A percentile compares a stretch with the other conserved stretches of the same genome.
phyloP scores from a whole-genome alignment of 2,113 vertebrate species.

The Strigops habroptila region DNA sequence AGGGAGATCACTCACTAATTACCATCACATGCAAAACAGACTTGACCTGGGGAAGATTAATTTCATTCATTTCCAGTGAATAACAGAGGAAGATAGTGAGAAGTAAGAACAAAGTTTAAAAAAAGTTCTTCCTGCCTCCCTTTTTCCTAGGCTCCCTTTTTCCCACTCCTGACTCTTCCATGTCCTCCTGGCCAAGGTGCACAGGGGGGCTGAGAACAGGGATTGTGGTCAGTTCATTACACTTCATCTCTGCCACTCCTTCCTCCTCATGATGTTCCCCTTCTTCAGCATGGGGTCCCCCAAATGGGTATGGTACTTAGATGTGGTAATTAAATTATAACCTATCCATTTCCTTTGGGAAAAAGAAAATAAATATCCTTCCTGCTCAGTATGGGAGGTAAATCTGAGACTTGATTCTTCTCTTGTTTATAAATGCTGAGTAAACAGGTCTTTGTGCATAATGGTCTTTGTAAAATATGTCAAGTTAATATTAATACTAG shows the following conservation, averaged over 20 bases:
- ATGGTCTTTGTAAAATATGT: not conserved
- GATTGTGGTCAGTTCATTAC: not conserved
- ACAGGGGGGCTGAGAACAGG: not conserved
- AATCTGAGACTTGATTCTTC: not conserved
- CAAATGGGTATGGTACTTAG: not conserved
- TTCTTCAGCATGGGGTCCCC: not conserved
- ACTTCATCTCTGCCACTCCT: not conserved
- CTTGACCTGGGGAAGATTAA: accelerated
- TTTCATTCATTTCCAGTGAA: not conserved
- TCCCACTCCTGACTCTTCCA: not conserved
- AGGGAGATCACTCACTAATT: not conserved
- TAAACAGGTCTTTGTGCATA: not conserved
- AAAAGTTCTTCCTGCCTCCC: accelerated
- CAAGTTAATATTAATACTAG: not conserved
- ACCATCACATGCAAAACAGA: not conserved
- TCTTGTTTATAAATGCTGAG: not conserved
- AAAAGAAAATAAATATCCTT: not conserved
- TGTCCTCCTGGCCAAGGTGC: accelerated
- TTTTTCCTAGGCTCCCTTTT: not conserved
- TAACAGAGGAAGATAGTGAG: not conserved
- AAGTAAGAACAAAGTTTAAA: not conserved
- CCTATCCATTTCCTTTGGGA: not conserved
- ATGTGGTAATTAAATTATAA: not conserved
- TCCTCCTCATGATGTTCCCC: not conserved
- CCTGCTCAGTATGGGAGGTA: not conserved